phyloP scores from a whole-genome alignment of 2,888 invertebrate species.

The Pheosia tremula region DNA sequence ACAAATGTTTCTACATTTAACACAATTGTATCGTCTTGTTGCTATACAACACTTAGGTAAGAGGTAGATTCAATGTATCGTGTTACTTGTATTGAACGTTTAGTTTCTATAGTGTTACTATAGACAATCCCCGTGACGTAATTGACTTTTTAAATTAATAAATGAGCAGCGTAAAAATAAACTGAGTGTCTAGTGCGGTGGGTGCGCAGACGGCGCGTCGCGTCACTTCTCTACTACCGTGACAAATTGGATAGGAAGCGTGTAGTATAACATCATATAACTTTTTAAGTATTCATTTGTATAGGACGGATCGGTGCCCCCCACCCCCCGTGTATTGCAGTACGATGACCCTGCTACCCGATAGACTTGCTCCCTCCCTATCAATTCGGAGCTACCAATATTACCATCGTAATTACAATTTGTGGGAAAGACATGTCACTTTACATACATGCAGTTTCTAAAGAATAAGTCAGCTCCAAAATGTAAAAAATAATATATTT shows the following conservation, averaged over 20 bases:
- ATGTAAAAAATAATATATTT: too few relatives aligned
- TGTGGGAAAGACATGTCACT: too few relatives aligned
- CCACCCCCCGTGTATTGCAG: slow-evolving; percentile 58
- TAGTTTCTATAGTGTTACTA: slow-evolving; percentile 30
- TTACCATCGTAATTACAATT: too few relatives aligned
- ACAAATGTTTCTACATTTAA: slow-evolving; percentile 23
- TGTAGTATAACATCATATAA: slow-evolving; percentile 37
- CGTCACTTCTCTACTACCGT: slow-evolving; percentile 48
- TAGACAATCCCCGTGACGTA: slow-evolving; percentile 73
- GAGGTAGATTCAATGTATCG: slow-evolving; percentile 8
- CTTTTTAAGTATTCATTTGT: slow-evolving; percentile 41
- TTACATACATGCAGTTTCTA: too few relatives aligned
- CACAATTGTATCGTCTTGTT: slow-evolving; percentile 14
- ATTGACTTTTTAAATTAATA: slow-evolving; percentile 64
- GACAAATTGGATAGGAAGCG: slow-evolving; percentile 60
- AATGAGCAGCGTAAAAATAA: slow-evolving; percentile 56
- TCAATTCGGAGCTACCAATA: slow-evolving; percentile 15
- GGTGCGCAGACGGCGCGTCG: slow-evolving; percentile 70
- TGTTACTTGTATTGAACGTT: background rate
- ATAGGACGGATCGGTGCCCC: slow-evolving; percentile 53
- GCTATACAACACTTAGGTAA: slow-evolving; percentile 20
- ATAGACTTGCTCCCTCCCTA: slow-evolving; percentile 35
- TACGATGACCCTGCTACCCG: slow-evolving; percentile 60
- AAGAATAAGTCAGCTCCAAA: too few relatives aligned
- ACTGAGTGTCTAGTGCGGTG: slow-evolving; percentile 55